Evolutionary conservation across 2,888 invertebrate genomes (phyloP).

Genomic region (Operophtera brumata): DNA sequence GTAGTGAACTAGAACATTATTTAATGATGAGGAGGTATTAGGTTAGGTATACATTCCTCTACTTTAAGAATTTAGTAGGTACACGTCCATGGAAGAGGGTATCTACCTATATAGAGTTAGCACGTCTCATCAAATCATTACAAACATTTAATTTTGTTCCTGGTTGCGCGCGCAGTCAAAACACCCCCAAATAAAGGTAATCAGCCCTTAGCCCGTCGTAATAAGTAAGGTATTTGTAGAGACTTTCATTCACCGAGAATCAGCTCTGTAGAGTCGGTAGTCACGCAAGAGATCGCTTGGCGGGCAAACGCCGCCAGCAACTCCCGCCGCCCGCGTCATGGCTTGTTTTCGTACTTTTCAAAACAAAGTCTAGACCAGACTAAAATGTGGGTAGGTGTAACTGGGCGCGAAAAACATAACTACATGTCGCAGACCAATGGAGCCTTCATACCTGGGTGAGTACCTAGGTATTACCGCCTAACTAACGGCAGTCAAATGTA

Average conservation of each 20-base stretch:
- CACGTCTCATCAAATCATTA: neutral
- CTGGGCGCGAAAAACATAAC: conserved; percentile 79
- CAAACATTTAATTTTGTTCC: neutral
- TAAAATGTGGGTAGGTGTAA: conserved; percentile 82
- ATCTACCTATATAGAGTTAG: neutral
- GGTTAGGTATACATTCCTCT: no score
- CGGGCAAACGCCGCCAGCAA: conserved; percentile 52
- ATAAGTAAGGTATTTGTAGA: conserved; percentile 27
- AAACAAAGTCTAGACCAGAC: conserved; percentile 43
- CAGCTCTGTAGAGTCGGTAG: conserved; percentile 39
- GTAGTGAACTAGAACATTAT: no score
- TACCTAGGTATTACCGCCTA: no score
- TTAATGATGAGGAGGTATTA: no score
- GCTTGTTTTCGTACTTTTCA: conserved; percentile 43
- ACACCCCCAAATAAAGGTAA: conserved; percentile 20
- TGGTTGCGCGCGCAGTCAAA: conserved; percentile 48
- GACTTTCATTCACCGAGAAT: conserved; percentile 51
- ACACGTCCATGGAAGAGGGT: no score
- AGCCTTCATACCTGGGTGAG: conserved; percentile 85
- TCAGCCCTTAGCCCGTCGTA: conserved; percentile 33
- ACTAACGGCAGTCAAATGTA: no score
- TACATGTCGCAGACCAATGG: conserved; percentile 82
- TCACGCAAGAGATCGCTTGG: conserved; percentile 55
- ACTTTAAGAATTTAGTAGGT: no score
- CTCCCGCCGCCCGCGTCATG: conserved; percentile 41